Evolutionary conservation across 1,140 invertebrate species (phyloP).

Genomic region (Nasonia vitripennis): DNA sequence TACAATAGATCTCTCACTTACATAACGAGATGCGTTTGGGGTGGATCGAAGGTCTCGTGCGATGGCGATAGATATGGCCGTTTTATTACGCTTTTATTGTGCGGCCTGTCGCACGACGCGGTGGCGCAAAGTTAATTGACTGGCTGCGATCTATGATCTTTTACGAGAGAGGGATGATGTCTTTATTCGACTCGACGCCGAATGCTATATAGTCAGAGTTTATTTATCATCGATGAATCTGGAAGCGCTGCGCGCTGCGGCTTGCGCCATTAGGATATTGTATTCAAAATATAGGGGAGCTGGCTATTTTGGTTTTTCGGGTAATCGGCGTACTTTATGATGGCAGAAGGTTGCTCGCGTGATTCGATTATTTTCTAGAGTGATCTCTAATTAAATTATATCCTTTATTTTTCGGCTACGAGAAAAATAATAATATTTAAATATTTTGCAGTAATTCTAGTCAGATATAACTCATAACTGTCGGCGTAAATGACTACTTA

Average conservation of each 20-base stretch:
- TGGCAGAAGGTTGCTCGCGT: too few relatives aligned
- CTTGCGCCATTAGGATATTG: slow-evolving; percentile 42
- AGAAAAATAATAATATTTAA: too few relatives aligned
- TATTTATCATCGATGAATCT: slow-evolving; percentile 45
- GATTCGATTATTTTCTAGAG: too few relatives aligned
- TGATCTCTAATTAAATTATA: too few relatives aligned
- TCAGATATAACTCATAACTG: too few relatives aligned
- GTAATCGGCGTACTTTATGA: neutral
- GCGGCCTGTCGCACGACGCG: neutral
- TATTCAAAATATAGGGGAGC: neutral
- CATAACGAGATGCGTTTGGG: slow-evolving; percentile 50
- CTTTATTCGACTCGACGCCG: slow-evolving; percentile 13
- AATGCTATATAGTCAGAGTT: slow-evolving; percentile 23
- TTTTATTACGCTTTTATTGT: slow-evolving; percentile 41
- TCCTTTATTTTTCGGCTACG: too few relatives aligned
- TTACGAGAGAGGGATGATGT: neutral
- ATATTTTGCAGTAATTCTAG: too few relatives aligned
- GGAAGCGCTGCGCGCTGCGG: neutral
- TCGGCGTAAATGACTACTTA: neutral
- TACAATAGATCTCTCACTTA: slow-evolving; percentile 5
- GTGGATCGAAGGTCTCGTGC: neutral
- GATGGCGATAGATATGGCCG: neutral
- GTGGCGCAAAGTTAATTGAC: slow-evolving; percentile 34
- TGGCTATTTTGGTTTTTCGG: neutral
- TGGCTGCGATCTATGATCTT: neutral